Evolutionary conservation across 35 echinoderm and acorn worm genomes (phyloP).

Genomic region (Apostichopus parvimensis): DNA sequence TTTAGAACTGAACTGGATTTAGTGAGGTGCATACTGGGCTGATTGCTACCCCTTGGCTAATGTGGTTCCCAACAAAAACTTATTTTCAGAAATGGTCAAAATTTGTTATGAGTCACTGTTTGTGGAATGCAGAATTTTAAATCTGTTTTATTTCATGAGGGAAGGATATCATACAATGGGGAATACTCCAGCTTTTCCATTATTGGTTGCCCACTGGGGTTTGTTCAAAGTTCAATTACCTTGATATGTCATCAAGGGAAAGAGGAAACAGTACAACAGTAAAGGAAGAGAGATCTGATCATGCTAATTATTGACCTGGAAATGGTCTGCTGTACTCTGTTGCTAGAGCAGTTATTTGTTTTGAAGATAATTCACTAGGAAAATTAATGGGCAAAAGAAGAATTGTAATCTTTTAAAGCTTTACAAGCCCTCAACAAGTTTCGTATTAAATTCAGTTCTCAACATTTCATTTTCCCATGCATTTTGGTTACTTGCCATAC

Average conservation of each 20-base stretch:
- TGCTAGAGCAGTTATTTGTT: no score
- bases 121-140: slow-evolving; percentile 22
- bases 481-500: no score
- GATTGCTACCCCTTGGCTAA: slow-evolving; percentile 11
- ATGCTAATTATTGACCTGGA: no score
- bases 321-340: no score
- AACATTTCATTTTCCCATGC: no score
- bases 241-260: slow-evolving; percentile 8
- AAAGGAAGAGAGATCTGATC: background rate
- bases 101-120: slow-evolving; percentile 17
- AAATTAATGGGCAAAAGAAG: no score
- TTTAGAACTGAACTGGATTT: slow-evolving; percentile 10
- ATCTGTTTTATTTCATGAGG: slow-evolving; percentile 26
- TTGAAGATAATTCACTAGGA: no score
- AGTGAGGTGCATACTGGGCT: background rate
- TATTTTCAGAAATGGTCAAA: slow-evolving; percentile 22
- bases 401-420: no score
- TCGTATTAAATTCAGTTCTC: no score
- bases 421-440: no score
- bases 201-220: slow-evolving; percentile 1
- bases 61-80: slow-evolving; percentile 27
- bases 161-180: slow-evolving; percentile 32
- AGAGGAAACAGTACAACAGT: background rate
- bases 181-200: background rate
- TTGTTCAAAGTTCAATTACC: slow-evolving; percentile 38